phyloP scores from a whole-genome alignment of 2,113 vertebrate species.

The Laticauda laticaudata region DNA sequence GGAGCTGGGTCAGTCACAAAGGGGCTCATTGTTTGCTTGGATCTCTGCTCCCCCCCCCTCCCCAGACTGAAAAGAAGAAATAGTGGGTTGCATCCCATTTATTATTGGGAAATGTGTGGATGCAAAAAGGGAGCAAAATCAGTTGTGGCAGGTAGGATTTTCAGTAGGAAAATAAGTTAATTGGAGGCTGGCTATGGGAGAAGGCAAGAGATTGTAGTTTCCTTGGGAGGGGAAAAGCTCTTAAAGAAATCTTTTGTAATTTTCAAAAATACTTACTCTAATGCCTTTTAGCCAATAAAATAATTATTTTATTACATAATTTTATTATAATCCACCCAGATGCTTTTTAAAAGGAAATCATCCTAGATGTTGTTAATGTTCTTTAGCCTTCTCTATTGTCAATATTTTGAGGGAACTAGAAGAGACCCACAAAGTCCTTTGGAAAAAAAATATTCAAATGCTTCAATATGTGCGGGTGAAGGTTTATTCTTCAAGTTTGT shows the following conservation, averaged over 20 bases:
- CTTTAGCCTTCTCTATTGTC: fast-evolving
- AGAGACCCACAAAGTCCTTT: background rate
- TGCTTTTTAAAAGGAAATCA: background rate
- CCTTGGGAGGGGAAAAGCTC: background rate
- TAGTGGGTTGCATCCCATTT: background rate
- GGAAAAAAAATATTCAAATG: background rate
- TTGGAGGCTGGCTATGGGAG: background rate
- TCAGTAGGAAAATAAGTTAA: fast-evolving
- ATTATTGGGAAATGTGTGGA: background rate
- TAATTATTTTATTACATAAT: background rate
- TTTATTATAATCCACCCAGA: too few relatives aligned
- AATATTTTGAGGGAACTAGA: background rate
- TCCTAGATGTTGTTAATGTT: fast-evolving
- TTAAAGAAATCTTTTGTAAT: fast-evolving
- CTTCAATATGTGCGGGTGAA: background rate
- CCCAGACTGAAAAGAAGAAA: background rate
- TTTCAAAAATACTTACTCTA: background rate
- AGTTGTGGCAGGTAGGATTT: background rate
- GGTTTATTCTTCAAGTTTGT: too few relatives aligned
- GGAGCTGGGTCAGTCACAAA: conserved; percentile 26
- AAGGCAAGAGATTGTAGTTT: fast-evolving
- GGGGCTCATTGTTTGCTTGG: conserved; percentile 22
- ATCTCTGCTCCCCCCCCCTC: background rate
- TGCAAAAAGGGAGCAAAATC: background rate
- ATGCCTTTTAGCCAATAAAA: fast-evolving